Percentiles rank a stretch among this genome's conserved stretches.
These are phyloP conservation scores for Eulemur macaco DNA, from an alignment of 2,113 vertebrate genomes.

Conservation along the genomic window DNA sequence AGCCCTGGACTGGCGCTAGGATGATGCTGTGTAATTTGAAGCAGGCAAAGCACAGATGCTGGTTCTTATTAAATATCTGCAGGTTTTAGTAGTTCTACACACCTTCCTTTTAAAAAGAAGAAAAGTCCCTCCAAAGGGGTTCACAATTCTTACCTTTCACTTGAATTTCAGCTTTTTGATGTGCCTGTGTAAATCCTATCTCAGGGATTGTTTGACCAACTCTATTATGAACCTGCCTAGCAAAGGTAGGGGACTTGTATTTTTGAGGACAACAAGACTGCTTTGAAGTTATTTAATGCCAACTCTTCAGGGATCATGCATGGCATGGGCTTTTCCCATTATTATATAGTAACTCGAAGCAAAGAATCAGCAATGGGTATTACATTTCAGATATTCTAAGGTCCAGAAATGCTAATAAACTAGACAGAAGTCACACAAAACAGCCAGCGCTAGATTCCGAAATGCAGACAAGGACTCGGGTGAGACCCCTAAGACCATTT, in stretches of 20 bases:
- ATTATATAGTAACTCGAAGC: not conserved
- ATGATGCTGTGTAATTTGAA: slow-evolving; percentile 74
- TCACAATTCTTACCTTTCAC: slow-evolving; percentile 56
- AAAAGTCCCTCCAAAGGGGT: slow-evolving; percentile 34
- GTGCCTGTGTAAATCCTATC: not conserved
- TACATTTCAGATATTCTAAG: not conserved
- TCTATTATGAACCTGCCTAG: slow-evolving; percentile 3
- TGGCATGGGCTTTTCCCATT: not conserved
- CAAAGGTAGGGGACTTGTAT: not conserved
- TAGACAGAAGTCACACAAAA: not conserved
- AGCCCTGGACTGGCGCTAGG: slow-evolving; percentile 67
- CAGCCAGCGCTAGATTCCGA: not conserved
- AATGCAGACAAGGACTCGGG: not conserved
- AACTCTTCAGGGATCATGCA: not conserved
- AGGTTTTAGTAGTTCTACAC: slow-evolving; percentile 66
- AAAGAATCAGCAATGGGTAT: not conserved
- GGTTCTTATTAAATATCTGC: slow-evolving; percentile 82
- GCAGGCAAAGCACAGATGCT: slow-evolving; percentile 76
- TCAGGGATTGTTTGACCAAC: slow-evolving; percentile 36
- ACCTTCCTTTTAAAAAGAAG: slow-evolving; percentile 33
- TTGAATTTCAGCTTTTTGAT: not conserved
- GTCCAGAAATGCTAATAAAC: not conserved
- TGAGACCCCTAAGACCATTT: not conserved
- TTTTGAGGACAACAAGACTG: not conserved
- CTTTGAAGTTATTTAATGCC: not conserved